Conservation (phyloP, 2,797 vertebrate species). For the Brachymystax lenok region DNA sequence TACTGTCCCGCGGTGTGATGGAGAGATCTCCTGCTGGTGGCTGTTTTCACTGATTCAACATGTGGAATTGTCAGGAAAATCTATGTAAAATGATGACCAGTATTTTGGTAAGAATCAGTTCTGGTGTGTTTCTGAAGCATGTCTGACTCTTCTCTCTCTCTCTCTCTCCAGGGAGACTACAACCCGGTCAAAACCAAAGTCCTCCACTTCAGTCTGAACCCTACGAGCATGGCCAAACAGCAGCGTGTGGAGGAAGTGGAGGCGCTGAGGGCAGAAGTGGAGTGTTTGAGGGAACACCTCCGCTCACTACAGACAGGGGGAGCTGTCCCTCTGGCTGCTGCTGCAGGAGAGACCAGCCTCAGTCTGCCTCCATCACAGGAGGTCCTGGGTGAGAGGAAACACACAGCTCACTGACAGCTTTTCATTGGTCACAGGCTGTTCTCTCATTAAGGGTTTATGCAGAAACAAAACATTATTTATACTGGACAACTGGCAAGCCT, state of each 20-base stretch:
- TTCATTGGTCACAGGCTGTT: slow-evolving; percentile 1
- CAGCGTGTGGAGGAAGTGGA: slow-evolving; percentile 82
- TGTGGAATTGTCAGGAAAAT: too few relatives aligned
- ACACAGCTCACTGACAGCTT: background rate
- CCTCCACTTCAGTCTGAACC: slow-evolving; percentile 90
- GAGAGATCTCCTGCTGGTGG: too few relatives aligned
- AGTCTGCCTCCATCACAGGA: slow-evolving; percentile 83
- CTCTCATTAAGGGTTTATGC: slow-evolving; percentile 27
- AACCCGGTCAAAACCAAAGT: slow-evolving; percentile 88
- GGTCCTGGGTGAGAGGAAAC: slow-evolving; percentile 80
- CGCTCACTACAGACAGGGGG: slow-evolving; percentile 76
- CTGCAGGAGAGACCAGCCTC: slow-evolving; percentile 50
- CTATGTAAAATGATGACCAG: too few relatives aligned
- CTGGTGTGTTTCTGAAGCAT: too few relatives aligned
- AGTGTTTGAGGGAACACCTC: slow-evolving; percentile 80
- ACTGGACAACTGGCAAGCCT: background rate
- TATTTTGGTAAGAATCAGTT: too few relatives aligned
- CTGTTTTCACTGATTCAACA: too few relatives aligned
- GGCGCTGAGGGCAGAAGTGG: slow-evolving; percentile 83
- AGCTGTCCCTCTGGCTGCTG: slow-evolving; percentile 42
- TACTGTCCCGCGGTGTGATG: too few relatives aligned
- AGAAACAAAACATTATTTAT: slow-evolving; percentile 30
- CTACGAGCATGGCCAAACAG: slow-evolving; percentile 81
- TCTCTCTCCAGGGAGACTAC: slow-evolving; percentile 82
- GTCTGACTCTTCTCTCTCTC: background rate